These are phyloP conservation scores for Syngnathus rostellatus DNA, from an alignment of 2,797 vertebrate genomes.

Conservation along the genomic window DNA sequence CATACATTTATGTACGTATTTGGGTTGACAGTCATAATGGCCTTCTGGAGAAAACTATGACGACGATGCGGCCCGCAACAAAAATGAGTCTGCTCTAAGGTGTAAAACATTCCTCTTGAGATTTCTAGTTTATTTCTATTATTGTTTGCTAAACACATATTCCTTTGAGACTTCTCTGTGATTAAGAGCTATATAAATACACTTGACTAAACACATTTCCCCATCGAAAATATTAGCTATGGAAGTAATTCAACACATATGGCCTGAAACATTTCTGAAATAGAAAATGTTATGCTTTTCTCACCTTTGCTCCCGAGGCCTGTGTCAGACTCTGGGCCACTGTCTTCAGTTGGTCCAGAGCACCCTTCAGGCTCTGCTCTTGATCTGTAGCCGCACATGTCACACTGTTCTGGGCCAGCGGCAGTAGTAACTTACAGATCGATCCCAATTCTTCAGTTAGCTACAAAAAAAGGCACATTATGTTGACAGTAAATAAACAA, in stretches of 20 bases:
- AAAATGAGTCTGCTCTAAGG: no score
- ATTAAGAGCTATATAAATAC: background rate
- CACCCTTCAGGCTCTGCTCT: slow-evolving; percentile 40
- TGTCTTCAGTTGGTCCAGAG: slow-evolving; percentile 56
- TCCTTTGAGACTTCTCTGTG: no score
- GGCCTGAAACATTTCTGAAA: no score
- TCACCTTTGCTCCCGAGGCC: slow-evolving; percentile 54
- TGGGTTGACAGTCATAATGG: no score
- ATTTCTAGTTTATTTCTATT: no score
- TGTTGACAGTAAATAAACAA: background rate
- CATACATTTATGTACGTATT: no score
- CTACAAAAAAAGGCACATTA: slow-evolving; percentile 23
- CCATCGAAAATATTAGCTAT: no score
- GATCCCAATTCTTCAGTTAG: slow-evolving; percentile 51
- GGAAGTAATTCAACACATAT: no score
- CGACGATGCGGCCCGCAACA: no score
- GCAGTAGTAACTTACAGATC: slow-evolving; percentile 51
- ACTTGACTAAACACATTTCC: background rate
- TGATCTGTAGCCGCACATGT: slow-evolving; percentile 17
- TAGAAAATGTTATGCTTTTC: background rate
- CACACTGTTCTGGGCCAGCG: slow-evolving; percentile 41
- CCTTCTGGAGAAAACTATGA: no score
- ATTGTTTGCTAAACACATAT: no score
- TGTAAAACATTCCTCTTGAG: no score
- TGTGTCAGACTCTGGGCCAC: slow-evolving; percentile 52